Conservation (phyloP, 2,797 vertebrate species). For the Columba guinea region DNA sequence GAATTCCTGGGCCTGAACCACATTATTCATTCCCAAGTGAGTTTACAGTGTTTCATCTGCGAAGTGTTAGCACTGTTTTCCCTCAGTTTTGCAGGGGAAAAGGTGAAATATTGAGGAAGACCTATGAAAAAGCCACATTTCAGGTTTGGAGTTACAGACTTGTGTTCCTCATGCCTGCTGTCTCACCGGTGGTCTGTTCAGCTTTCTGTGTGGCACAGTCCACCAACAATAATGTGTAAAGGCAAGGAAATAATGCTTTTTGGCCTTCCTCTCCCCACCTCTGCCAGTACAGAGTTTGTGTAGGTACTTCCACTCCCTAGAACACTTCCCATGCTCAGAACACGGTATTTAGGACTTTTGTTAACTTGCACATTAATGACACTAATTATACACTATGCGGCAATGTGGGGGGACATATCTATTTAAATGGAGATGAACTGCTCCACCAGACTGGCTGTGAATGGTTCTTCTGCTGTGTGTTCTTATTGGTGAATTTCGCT, state of each 20-base stretch:
- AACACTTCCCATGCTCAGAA: neutral
- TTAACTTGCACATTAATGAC: neutral
- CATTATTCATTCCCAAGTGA: constrained; percentile 45
- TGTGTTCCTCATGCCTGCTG: neutral
- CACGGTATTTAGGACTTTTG: neutral
- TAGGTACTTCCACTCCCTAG: neutral
- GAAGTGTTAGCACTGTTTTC: constrained; percentile 4
- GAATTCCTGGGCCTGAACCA: constrained; percentile 47
- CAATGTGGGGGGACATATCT: neutral
- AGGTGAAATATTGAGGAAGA: neutral
- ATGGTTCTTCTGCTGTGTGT: neutral
- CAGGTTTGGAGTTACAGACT: neutral
- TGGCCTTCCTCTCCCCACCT: neutral
- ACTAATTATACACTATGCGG: neutral
- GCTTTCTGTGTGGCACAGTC: neutral
- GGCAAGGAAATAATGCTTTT: neutral
- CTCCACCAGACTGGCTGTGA: neutral
- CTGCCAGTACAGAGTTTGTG: neutral
- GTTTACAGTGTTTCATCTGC: constrained; percentile 1
- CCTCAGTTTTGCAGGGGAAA: constrained; percentile 11
- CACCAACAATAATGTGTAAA: neutral
- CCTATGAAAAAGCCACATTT: neutral
- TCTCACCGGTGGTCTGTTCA: neutral
- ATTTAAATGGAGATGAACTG: neutral
- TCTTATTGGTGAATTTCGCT: neutral